Base-by-base conservation (phyloP, 2,888 invertebrate species). In the Acleris emargana region DNA sequence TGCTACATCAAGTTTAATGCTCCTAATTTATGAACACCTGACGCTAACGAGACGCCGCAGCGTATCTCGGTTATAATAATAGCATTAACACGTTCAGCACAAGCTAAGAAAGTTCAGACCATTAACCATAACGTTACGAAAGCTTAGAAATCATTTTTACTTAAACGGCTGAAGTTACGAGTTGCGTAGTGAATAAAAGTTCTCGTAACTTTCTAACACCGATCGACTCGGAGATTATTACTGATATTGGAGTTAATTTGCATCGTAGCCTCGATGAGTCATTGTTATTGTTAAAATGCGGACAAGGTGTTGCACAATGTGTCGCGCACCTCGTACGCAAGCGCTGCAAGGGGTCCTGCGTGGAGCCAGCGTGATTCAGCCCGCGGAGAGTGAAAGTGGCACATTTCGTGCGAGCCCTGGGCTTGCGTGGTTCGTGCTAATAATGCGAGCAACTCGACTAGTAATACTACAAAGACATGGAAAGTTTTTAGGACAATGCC, bases 341-440 rank as follows among this genome's bases (percentile, higher is more conserved):
- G 77, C 76, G 72, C 74, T 73, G 77, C 76, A 79, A 79, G 78
- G 80, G 83, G 84, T 89, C 89, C 90, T 90, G 87, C 71, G 82
- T 13, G 86, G 84, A 73, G 77, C 73, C 67, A 45, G 69, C 60
- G 76, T 90, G 91, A 90, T 76, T 90, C 90, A 90, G 67, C 64
- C 76, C 52, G 72, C 72, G 81, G 45, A 86, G 76, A 88, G 91
- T 89, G 91, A 91, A 91, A 91, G 91, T 85, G 81, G 78, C 81
- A 84, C 82, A 84, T 85, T 86, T 84, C 69, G 76, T 75, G 74
- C 68, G 69, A 73, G 74, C 74, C 79, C 80, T 78, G 51, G 13
- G 18, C 13, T 17, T 3, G 43, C 42, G 16, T 17, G 45, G 28
- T 53, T 47, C 38, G 49, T 49, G 45, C 54, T 28, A 62, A 62